phyloP scores from a whole-genome alignment of 1,140 invertebrate species.

The Sarcophaga bullata region DNA sequence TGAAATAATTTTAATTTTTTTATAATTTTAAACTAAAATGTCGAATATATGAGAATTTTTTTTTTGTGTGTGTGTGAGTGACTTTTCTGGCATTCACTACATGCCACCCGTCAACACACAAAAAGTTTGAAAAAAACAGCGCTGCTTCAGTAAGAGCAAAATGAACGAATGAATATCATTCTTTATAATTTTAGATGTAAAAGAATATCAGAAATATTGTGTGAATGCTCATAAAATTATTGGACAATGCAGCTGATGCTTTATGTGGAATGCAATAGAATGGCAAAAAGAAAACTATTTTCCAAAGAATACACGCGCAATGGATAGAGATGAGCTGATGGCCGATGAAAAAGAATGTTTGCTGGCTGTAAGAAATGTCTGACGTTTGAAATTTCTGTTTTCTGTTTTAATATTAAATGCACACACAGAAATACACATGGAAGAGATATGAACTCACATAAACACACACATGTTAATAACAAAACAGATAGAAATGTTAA shows the following conservation, averaged over 20 bases:
- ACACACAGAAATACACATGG: background rate
- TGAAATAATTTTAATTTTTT: too few relatives aligned
- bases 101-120: too few relatives aligned
- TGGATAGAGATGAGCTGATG: background rate
- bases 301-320: background rate
- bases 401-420: constrained; percentile 22
- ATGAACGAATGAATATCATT: constrained; percentile 1
- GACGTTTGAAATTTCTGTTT: constrained; percentile 29
- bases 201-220: constrained; percentile 25
- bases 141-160: background rate
- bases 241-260: constrained; percentile 34
- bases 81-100: too few relatives aligned
- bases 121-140: too few relatives aligned
- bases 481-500: background rate
- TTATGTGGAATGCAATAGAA: background rate
- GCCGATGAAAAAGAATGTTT: background rate
- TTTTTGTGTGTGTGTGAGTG: too few relatives aligned
- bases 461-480: background rate
- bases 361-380: constrained; percentile 28
- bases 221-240: constrained; percentile 28
- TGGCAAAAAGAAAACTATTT: background rate
- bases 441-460: background rate
- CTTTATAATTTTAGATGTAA: background rate
- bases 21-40: too few relatives aligned
- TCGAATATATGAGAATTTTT: too few relatives aligned